phyloP scores from a whole-genome alignment of 2,888 invertebrate species.

The Aphidius colemani region DNA sequence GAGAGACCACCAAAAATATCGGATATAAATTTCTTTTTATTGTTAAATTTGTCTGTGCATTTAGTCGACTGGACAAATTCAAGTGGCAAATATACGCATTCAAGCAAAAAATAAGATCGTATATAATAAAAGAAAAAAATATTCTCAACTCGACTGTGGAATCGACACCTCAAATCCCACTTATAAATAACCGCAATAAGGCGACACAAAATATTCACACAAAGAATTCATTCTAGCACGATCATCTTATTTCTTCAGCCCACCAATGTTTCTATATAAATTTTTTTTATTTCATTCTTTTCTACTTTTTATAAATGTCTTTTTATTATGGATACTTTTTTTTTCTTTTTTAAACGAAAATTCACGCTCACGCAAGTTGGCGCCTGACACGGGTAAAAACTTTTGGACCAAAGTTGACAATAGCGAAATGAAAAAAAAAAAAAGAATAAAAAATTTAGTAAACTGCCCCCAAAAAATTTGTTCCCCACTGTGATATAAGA shows the following conservation, averaged over 20 bases:
- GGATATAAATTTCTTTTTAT: too few relatives aligned
- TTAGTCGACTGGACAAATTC: too few relatives aligned
- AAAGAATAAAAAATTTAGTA: slow-evolving; percentile 25
- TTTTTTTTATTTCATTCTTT: slow-evolving; percentile 2
- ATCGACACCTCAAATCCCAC: slow-evolving; percentile 20
- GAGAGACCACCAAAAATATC: too few relatives aligned
- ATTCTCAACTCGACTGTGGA: background rate
- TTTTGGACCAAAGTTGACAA: background rate
- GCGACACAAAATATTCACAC: slow-evolving; percentile 1
- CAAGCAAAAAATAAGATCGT: background rate
- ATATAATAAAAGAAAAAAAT: slow-evolving; percentile 4
- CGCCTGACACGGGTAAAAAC: slow-evolving; percentile 28
- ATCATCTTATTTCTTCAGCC: slow-evolving; percentile 8
- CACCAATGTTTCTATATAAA: slow-evolving; percentile 17
- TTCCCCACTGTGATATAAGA: background rate
- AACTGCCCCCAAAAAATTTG: slow-evolving; percentile 12
- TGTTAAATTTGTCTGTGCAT: too few relatives aligned
- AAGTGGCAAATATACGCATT: too few relatives aligned
- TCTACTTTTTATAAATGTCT: background rate
- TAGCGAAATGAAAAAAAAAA: slow-evolving; percentile 24
- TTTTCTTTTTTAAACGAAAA: too few relatives aligned
- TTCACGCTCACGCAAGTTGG: slow-evolving; percentile 27
- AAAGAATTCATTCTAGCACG: background rate
- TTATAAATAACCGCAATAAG: slow-evolving; percentile 14
- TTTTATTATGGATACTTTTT: background rate